Conservation (phyloP, 1,140 invertebrate genomes). For the Lasioglossum albipes region DNA sequence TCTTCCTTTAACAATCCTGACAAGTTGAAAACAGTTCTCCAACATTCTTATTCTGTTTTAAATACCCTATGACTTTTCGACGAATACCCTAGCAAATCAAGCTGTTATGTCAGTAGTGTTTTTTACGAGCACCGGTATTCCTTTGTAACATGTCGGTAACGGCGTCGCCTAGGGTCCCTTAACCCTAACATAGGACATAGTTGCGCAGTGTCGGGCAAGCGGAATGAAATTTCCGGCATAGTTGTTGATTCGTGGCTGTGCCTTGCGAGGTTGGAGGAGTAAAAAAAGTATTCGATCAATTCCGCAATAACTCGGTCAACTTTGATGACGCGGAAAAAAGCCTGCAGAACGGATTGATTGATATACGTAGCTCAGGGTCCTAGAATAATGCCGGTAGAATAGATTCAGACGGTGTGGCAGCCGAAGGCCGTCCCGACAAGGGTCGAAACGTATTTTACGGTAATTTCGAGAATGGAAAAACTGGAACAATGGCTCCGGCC, state of each 20-base stretch:
- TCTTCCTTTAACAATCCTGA: no score
- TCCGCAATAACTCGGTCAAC: slow-evolving; percentile 56
- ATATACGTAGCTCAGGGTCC: slow-evolving; percentile 1
- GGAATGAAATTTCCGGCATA: slow-evolving; percentile 35
- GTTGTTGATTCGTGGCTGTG: slow-evolving; percentile 37
- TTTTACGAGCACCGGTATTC: no score
- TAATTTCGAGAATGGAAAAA: slow-evolving; percentile 26
- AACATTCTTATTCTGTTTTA: no score
- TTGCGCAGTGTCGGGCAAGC: no score
- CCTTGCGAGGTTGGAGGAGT: not conserved
- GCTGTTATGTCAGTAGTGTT: no score
- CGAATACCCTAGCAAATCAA: no score
- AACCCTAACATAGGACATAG: no score
- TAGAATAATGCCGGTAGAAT: slow-evolving; percentile 48
- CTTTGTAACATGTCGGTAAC: no score
- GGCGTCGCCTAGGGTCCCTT: no score
- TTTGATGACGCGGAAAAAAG: slow-evolving; percentile 57
- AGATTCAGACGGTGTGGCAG: slow-evolving; percentile 42
- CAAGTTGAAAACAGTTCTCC: no score
- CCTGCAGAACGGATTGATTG: slow-evolving; percentile 45
- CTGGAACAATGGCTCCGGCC: slow-evolving; percentile 32
- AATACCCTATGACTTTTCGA: no score
- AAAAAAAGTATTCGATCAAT: slow-evolving; percentile 54
- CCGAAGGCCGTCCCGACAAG: slow-evolving; percentile 5
- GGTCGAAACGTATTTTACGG: slow-evolving; percentile 54